Conservation (phyloP, 92 coral and sea anemone genomes). For the Anthopleura xanthogrammica region DNA sequence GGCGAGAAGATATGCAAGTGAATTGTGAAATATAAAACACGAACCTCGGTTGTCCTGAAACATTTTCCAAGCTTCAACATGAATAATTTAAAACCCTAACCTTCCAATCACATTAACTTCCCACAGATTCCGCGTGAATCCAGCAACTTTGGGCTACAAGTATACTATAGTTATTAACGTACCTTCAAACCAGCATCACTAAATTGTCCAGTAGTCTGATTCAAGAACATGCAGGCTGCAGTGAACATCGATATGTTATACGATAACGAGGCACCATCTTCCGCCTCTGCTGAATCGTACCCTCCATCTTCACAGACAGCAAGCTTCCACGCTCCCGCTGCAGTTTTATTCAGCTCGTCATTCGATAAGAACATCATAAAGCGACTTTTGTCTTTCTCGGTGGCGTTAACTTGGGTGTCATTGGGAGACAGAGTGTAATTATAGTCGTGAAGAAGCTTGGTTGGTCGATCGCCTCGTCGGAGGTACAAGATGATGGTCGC, state of each 20-base stretch:
- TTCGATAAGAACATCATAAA: slow-evolving; percentile 59
- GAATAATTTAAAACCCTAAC: no score
- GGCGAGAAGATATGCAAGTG: no score
- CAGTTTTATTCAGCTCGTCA: slow-evolving; percentile 69
- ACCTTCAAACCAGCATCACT: slow-evolving; percentile 79
- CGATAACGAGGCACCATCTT: not conserved
- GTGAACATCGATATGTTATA: slow-evolving; percentile 62
- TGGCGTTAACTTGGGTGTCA: not conserved
- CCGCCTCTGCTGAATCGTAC: slow-evolving; percentile 13
- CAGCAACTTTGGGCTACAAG: not conserved
- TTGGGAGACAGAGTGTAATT: slow-evolving; percentile 10
- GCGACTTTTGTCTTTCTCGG: slow-evolving; percentile 21
- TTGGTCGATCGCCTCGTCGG: not conserved
- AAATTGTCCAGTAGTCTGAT: slow-evolving; percentile 45
- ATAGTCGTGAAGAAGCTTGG: not conserved
- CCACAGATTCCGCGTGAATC: not conserved
- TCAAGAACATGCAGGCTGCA: slow-evolving; percentile 69
- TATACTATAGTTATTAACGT: not conserved
- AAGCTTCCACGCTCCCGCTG: slow-evolving; percentile 77
- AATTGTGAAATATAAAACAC: no score
- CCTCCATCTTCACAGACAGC: slow-evolving; percentile 15
- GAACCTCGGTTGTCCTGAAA: no score
- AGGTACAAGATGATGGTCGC: not conserved
- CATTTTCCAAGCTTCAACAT: no score
- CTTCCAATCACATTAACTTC: not conserved